Evolutionary conservation across 2,888 invertebrate species (phyloP), one percentile per base, ranked within the genome.

Genomic region (Chymomyza procnemis): DNA sequence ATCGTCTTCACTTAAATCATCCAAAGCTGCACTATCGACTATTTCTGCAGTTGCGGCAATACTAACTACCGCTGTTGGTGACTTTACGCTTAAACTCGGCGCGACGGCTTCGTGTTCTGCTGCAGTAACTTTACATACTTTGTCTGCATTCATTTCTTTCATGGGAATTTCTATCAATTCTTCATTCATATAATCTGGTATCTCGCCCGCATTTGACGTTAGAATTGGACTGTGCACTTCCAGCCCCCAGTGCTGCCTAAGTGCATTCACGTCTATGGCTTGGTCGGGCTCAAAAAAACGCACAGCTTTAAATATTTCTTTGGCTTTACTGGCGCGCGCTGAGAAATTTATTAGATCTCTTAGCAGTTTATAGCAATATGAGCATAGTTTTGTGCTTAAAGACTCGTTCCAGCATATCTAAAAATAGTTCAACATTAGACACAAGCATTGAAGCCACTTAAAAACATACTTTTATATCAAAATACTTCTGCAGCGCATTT

Each of bases 361-460:
- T 69, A 9, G 80, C 84, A 9, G 80, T 59, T 21, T 73, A 67
- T 8, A 84, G 80, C 41, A 80, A 75, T 21, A 80, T 79, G 2
- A 48, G 21, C 4, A 71, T 73, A 52, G 80, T 80, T 84, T 80
- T n/a, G 22, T 58, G 16, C 19, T 14, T 34, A 12, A 16, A 14
- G 30, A 5, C 4, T 1, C 2, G 8, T 4, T 61, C 30, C 19
- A 26, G n/a, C 50, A 41, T 41, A 41, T 41, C 34, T 41, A 14
- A 19, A 6, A 16, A 12, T 6, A 12, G 1, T 8, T 22, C 14
- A 41, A 4, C n/a, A n/a, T 34, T 14, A 6, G 5, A 18, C 19
- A 50, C 6, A 47, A 48, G 21, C n/a, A 0, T 19, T 6, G 8
- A 62, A 4, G 4, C 2, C 6, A 3, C 1, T 16, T 41, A 8